A percentile compares a stretch with the other conserved stretches of the same genome.
Evolutionary conservation across 2,797 vertebrate species (phyloP).

Genomic region (Mormyrus hasselquistii): DNA sequence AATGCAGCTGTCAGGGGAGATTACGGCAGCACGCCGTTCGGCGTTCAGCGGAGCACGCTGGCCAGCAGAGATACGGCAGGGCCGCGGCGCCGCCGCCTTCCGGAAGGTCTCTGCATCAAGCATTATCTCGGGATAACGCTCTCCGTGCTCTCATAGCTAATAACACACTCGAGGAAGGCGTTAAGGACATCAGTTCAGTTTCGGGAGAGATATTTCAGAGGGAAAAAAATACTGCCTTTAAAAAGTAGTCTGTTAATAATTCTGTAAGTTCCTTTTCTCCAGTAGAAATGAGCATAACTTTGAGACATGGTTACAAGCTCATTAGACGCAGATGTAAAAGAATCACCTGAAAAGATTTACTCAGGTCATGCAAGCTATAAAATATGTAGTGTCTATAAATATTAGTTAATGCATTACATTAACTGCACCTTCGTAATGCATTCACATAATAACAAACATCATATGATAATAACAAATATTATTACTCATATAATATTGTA

Average conservation of each 20-base stretch:
- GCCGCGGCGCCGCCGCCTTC: not conserved
- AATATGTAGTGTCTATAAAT: not conserved
- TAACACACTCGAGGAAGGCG: not conserved
- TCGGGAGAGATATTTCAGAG: not conserved
- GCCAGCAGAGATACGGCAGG: slow-evolving; percentile 8
- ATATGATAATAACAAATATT: not conserved
- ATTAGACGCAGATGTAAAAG: not conserved
- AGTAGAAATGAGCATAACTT: not conserved
- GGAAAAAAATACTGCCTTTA: not conserved
- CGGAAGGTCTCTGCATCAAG: not conserved
- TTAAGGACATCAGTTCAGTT: not conserved
- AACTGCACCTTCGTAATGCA: not conserved
- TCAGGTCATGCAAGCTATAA: not conserved
- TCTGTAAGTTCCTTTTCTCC: not conserved
- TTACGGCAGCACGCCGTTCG: not conserved
- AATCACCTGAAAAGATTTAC: not conserved
- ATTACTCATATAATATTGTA: not conserved
- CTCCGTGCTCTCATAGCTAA: not conserved
- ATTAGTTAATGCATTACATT: not conserved
- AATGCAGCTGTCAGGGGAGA: slow-evolving; percentile 24
- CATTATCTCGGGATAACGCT: not conserved
- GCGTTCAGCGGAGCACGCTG: not conserved
- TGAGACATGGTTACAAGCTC: not conserved
- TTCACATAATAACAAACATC: not conserved
- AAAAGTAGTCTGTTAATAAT: not conserved